A percentile compares a stretch with the other conserved stretches of the same genome.
phyloP scores from a whole-genome alignment of 2,888 invertebrate genomes.

The Mesoligia furuncula region DNA sequence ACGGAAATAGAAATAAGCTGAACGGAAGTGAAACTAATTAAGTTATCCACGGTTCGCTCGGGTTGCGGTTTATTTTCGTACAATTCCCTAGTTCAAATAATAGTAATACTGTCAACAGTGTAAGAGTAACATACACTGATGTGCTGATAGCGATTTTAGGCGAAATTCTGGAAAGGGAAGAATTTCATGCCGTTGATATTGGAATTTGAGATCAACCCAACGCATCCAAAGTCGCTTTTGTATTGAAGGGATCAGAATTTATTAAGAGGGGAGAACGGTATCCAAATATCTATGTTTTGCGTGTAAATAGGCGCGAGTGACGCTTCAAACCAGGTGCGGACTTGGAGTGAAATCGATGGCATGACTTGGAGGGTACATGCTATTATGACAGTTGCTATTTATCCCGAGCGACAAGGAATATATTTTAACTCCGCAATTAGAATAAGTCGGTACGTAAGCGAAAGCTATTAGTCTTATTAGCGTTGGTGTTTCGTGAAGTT shows the following conservation, averaged over 20 bases:
- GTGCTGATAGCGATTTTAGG: conserved; percentile 83
- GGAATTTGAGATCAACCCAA: conserved; percentile 69
- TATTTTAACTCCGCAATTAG: conserved; percentile 77
- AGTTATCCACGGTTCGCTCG: conserved; percentile 87
- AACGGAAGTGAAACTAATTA: conserved; percentile 90
- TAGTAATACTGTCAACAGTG: conserved; percentile 87
- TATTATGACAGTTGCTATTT: conserved; percentile 88
- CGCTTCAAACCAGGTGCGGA: conserved; percentile 88
- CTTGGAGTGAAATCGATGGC: conserved; percentile 84
- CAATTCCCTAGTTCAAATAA: conserved; percentile 84
- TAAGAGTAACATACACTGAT: conserved; percentile 84
- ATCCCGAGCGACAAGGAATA: conserved; percentile 79
- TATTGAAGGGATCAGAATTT: conserved; percentile 62
- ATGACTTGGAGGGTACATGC: conserved; percentile 83
- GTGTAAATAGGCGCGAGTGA: conserved; percentile 88
- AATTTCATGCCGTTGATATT: conserved; percentile 63
- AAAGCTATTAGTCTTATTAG: conserved; percentile 75
- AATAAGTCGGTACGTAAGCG: conserved; percentile 74
- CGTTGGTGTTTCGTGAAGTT: conserved; percentile 72
- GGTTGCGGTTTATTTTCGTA: conserved; percentile 88
- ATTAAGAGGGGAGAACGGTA: conserved; percentile 82
- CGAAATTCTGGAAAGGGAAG: conserved; percentile 80
- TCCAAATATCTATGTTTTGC: conserved; percentile 89
- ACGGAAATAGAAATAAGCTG: conserved; percentile 89
- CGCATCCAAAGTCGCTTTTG: conserved; percentile 71